Evolutionary conservation across 2,113 vertebrate genomes (phyloP).

Genomic region (Ceyx margarethae): DNA sequence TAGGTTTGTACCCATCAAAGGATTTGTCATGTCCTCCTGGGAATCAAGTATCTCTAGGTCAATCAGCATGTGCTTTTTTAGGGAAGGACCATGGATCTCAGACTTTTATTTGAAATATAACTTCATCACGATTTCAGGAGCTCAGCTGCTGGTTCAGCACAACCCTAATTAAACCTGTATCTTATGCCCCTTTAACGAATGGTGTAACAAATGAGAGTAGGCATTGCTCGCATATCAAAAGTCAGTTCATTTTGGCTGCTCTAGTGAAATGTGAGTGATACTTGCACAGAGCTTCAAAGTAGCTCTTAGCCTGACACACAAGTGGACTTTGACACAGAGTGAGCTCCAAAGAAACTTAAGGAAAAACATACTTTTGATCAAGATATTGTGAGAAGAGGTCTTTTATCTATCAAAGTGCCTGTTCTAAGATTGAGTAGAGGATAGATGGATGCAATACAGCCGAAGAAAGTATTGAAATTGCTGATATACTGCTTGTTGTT

Average conservation of each 20-base stretch:
- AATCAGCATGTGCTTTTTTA: background rate
- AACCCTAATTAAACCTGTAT: slow-evolving; percentile 24
- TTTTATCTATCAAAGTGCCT: background rate
- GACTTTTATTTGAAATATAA: background rate
- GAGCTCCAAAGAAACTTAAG: background rate
- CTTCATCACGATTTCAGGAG: background rate
- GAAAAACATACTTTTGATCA: background rate
- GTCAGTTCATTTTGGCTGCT: background rate
- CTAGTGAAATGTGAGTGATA: background rate
- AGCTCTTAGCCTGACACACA: background rate
- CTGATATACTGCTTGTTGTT: background rate
- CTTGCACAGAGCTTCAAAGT: background rate
- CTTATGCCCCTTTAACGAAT: background rate
- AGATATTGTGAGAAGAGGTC: background rate
- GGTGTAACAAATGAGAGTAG: background rate
- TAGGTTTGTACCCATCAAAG: background rate
- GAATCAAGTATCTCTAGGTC: background rate
- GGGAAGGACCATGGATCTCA: background rate
- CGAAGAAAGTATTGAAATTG: background rate
- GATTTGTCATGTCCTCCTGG: background rate
- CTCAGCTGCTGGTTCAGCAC: slow-evolving; percentile 24
- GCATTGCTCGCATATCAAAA: background rate
- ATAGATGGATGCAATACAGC: background rate
- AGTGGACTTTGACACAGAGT: background rate
- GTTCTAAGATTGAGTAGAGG: background rate